Percentiles rank a stretch among this genome's conserved stretches.
These are phyloP conservation scores for Luperina nickerlii DNA, from an alignment of 2,888 invertebrate species.

Conservation along the genomic window DNA sequence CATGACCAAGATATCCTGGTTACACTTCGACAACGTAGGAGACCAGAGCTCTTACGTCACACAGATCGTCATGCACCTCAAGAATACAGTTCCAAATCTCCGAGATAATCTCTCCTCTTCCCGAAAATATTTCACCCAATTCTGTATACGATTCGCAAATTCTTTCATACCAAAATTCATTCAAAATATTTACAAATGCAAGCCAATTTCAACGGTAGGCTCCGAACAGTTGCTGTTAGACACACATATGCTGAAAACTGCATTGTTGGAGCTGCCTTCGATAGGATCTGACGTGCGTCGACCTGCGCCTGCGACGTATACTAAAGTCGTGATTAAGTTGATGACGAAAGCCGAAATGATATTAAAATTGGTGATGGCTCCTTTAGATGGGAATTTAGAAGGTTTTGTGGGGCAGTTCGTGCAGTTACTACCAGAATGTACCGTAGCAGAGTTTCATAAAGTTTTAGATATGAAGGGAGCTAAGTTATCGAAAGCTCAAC, in stretches of 20 bases:
- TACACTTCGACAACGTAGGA: conserved; percentile 97
- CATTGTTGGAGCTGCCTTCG: conserved; percentile 97
- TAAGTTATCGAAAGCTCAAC: conserved; percentile 84
- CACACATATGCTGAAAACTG: conserved; percentile 98
- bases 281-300: conserved; percentile 96
- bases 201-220: conserved; percentile 96
- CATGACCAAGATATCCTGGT: conserved; percentile 99
- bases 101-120: conserved; percentile 97
- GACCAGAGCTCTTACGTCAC: conserved; percentile 99
- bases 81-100: conserved; percentile 96
- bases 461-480: conserved; percentile 98
- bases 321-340: conserved; percentile 95
- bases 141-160: conserved; percentile 98
- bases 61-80: conserved; percentile 96
- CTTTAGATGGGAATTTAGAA: conserved; percentile 92
- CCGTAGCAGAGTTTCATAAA: conserved; percentile 97
- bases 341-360: conserved; percentile 99
- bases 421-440: conserved; percentile 97
- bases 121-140: conserved; percentile 99
- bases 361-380: conserved; percentile 99
- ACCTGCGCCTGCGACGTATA: conserved; percentile 96
- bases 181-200: conserved; percentile 97
- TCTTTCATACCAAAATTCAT: conserved; percentile 98
- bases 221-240: conserved; percentile 98
- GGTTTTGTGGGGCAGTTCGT: conserved; percentile 97